phyloP scores from a whole-genome alignment of 2,888 invertebrate species.

The Erebia aethiops region DNA sequence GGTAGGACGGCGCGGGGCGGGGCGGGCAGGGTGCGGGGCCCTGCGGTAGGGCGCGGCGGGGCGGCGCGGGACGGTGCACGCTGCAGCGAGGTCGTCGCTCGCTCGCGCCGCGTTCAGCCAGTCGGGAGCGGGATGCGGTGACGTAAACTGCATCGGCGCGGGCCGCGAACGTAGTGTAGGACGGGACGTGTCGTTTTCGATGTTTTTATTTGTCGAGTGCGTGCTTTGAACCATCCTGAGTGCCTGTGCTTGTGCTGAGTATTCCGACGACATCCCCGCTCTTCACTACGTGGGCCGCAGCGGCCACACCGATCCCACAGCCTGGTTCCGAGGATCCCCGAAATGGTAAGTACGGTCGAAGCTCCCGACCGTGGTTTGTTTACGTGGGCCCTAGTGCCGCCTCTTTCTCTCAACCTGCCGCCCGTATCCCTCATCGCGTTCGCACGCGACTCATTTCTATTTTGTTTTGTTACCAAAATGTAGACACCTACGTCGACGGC shows the following conservation, averaged over 20 bases:
- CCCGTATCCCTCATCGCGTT: conserved; percentile 76
- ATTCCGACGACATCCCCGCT: conserved; percentile 70
- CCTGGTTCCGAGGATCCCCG: conserved; percentile 69
- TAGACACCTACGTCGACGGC: conserved; percentile 76
- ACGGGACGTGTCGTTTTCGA: conserved; percentile 76
- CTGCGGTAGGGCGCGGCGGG: conserved; percentile 59
- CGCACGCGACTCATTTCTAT: conserved; percentile 77
- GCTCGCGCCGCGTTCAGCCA: conserved; percentile 69
- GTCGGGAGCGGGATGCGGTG: conserved; percentile 84
- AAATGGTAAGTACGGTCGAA: conserved; percentile 83
- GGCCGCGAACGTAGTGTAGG: conserved; percentile 80
- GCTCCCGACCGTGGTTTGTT: conserved; percentile 79
- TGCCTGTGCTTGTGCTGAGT: conserved; percentile 68
- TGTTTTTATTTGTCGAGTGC: conserved; percentile 61
- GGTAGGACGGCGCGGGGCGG: conserved; percentile 54
- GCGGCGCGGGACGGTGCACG: conserved; percentile 71
- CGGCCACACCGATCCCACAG: conserved; percentile 53
- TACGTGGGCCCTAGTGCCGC: conserved; percentile 76
- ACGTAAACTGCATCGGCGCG: conserved; percentile 82
- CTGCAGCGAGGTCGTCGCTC: conserved; percentile 82
- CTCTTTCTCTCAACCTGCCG: conserved; percentile 80
- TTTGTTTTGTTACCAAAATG: conserved; percentile 82
- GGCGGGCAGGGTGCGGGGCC: conserved; percentile 51
- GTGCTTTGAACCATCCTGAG: conserved; percentile 65
- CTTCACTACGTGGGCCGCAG: conserved; percentile 74